These are phyloP conservation scores for Caradrina clavipalpis DNA, from an alignment of 2,888 invertebrate species.

Conservation along the genomic window DNA sequence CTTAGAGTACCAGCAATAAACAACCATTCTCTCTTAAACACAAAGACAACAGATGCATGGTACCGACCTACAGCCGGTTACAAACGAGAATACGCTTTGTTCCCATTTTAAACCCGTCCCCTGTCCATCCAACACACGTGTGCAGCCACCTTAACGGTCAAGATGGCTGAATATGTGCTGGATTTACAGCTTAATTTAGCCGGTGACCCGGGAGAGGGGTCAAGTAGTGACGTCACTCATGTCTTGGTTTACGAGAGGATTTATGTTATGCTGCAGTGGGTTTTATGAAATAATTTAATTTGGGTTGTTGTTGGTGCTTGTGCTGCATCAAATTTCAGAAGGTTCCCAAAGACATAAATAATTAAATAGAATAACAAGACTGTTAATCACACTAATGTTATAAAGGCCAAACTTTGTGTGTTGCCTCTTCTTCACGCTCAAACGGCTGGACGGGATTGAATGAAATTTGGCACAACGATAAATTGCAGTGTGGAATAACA, in stretches of 20 bases:
- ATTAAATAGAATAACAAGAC: no score
- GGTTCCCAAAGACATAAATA: no score
- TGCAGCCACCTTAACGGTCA: slow-evolving; percentile 17
- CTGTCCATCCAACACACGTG: slow-evolving; percentile 11
- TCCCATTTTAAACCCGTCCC: slow-evolving; percentile 24
- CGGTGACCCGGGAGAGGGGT: slow-evolving; percentile 43
- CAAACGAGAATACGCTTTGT: slow-evolving; percentile 5
- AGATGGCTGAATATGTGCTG: slow-evolving; percentile 32
- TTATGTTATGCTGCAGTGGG: slow-evolving; percentile 30
- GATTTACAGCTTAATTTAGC: slow-evolving; percentile 55
- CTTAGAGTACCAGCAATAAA: neutral
- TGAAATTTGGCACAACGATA: no score
- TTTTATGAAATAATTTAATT: no score
- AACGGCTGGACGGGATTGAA: no score
- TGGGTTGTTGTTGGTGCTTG: no score
- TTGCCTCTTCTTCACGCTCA: no score
- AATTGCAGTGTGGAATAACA: no score
- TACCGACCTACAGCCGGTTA: neutral
- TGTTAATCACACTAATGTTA: no score
- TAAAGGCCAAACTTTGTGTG: no score
- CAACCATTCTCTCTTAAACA: neutral
- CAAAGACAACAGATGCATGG: neutral
- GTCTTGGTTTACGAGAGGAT: slow-evolving; percentile 36
- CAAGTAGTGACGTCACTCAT: slow-evolving; percentile 46
- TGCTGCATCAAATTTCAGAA: no score